Percentiles rank a stretch among this genome's conserved stretches.
These are phyloP conservation scores for Apamea sordens DNA, from an alignment of 2,888 invertebrate species.

Conservation along the genomic window DNA sequence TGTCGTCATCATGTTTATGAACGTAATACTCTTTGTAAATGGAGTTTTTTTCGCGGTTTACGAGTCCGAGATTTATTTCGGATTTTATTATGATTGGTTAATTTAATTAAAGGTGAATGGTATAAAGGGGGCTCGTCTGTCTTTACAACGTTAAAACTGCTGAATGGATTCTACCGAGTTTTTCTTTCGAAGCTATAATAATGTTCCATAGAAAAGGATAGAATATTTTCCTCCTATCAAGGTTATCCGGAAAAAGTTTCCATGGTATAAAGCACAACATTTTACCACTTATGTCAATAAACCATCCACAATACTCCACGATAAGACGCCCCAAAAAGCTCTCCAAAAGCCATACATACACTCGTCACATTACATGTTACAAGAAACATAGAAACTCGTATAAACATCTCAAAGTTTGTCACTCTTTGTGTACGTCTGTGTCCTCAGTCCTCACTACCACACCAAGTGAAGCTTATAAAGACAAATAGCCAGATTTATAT, in stretches of 20 bases:
- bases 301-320: not conserved
- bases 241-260: not conserved
- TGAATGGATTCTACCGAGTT: not conserved
- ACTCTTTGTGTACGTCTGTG: slow-evolving; percentile 54
- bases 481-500: slow-evolving; percentile 86
- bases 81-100: slow-evolving; percentile 34
- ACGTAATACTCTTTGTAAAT: slow-evolving; percentile 37
- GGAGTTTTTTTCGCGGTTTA: slow-evolving; percentile 31
- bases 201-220: not conserved
- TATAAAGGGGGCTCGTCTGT: not conserved
- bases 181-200: not conserved
- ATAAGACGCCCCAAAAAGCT: slow-evolving; percentile 35
- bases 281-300: slow-evolving; percentile 5
- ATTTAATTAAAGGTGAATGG: slow-evolving; percentile 31
- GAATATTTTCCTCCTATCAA: not conserved
- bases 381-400: slow-evolving; percentile 54
- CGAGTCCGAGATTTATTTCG: slow-evolving; percentile 41
- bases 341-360: slow-evolving; percentile 23
- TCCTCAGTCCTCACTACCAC: slow-evolving; percentile 47
- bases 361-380: slow-evolving; percentile 50
- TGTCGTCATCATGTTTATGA: slow-evolving; percentile 56
- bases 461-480: slow-evolving; percentile 80
- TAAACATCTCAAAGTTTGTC: slow-evolving; percentile 57
- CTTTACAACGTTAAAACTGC: not conserved
- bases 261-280: not conserved